A percentile compares a stretch with the other conserved stretches of the same genome.
Conservation (phyloP, 2,113 vertebrate species). For the Poicephalus meyeri region DNA sequence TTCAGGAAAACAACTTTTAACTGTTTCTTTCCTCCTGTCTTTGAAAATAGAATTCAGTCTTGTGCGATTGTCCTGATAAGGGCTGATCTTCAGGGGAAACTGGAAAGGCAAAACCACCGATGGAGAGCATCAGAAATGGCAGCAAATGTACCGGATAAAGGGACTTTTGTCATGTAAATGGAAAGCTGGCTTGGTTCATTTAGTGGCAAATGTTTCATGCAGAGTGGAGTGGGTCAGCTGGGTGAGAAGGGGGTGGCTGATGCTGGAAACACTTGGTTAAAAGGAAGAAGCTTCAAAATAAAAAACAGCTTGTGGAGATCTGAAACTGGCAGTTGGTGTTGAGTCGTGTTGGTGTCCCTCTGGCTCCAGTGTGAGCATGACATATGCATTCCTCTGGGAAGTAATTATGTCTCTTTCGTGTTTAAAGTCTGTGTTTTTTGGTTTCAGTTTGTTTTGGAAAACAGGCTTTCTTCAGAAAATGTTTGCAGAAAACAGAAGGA, state of each 20-base stretch:
- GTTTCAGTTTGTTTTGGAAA: neutral
- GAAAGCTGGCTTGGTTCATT: neutral
- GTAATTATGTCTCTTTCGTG: neutral
- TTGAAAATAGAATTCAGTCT: neutral
- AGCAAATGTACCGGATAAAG: neutral
- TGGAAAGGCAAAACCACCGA: neutral
- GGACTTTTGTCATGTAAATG: neutral
- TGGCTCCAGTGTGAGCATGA: neutral
- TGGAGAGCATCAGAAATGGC: neutral
- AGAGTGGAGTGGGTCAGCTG: neutral
- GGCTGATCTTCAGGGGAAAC: neutral
- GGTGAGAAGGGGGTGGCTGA: neutral
- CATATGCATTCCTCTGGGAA: neutral
- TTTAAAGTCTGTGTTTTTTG: neutral
- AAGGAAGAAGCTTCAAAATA: neutral
- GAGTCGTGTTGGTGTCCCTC: neutral
- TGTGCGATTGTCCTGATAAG: neutral
- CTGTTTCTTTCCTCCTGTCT: neutral
- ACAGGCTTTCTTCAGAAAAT: neutral
- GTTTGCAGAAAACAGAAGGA: neutral
- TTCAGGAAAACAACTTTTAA: neutral
- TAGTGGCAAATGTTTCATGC: neutral
- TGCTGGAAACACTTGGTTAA: neutral
- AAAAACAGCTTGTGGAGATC: neutral
- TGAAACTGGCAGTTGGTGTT: neutral